Conservation (phyloP, 2,888 invertebrate species). For the Diaphora mendica region DNA sequence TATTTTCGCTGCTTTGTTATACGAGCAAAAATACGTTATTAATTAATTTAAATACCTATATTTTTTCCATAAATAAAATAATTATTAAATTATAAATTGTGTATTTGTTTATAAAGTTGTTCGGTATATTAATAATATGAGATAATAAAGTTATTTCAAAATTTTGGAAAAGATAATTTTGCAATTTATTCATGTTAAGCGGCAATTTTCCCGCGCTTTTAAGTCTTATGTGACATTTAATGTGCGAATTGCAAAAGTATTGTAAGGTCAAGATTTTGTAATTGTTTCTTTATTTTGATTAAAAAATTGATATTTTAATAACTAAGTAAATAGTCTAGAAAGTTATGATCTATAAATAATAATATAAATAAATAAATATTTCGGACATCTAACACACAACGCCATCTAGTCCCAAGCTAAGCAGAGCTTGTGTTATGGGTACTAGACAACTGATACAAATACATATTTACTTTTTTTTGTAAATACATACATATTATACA, state of each 20-base stretch:
- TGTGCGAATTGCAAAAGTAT: conserved; percentile 13
- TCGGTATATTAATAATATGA: neutral
- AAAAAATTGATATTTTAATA: neutral
- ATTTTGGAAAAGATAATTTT: neutral
- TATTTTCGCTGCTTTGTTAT: neutral
- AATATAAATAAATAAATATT: too few relatives aligned
- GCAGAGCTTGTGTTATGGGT: too few relatives aligned
- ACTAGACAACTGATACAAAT: too few relatives aligned
- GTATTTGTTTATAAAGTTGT: neutral
- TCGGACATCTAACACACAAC: too few relatives aligned
- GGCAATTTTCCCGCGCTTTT: conserved; percentile 12
- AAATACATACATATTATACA: too few relatives aligned
- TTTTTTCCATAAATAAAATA: neutral
- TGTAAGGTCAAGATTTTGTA: conserved; percentile 16
- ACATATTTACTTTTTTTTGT: too few relatives aligned
- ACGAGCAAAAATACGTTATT: neutral
- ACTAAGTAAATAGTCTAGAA: too few relatives aligned
- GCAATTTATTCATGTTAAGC: conserved; percentile 7
- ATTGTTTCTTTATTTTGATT: conserved; percentile 9
- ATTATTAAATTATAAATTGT: neutral
- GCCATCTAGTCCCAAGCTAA: too few relatives aligned
- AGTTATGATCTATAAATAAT: too few relatives aligned
- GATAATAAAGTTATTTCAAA: neutral
- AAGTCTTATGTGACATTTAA: conserved; percentile 4
- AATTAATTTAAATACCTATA: neutral